Evolutionary conservation across 2,113 vertebrate species (phyloP), one percentile per base, ranked within the genome.

Genomic region (Columba janthina): DNA sequence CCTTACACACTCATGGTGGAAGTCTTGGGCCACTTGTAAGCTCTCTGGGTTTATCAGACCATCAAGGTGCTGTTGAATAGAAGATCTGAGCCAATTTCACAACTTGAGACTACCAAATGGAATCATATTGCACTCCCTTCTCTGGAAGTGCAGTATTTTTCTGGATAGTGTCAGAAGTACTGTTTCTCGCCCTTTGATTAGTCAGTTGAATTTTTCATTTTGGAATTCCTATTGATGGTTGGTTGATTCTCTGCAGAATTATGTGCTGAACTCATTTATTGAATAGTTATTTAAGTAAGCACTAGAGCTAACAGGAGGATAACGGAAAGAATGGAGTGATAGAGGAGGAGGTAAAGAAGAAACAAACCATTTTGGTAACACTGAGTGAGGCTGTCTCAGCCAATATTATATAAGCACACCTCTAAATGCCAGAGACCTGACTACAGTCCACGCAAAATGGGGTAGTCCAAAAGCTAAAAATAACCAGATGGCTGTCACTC

Each of bases 81-180:
- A 77, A 85, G 10, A 60, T 11, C 15, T 38, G 19, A 75, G 12
- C 2, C 7, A 36, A 15, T 72, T 72, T 88, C 44, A 53, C 15
- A 79, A 38, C 19, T 28, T 57, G 12, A 0, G 4, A n/a, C 15
- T 8, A 36, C 10, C 14, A 36, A 50, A 62, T 11, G 15, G 15
- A 4, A 21, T 31, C 12, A 9, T 12, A 36, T 8, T 64, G 12
- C 7, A 31, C 9, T 56, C 66, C 12, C 10, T 82, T 61, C 19
- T 65, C 9, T 10, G 75, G 25, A 20, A n/a, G 65, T 9, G 22
- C 4, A 26, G 4, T 48, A 20, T 53, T 88, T 85, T 18, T 67
- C 24, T 78, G 42, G 6, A 6, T 50, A 19, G 14, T 11, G 17
- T 36, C 42, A 56, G 26, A 66, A 0, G 0, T 32, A 28, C 8